Evolutionary conservation across 2,113 vertebrate species (phyloP), one percentile per base, ranked within the genome.

Genomic region (Xenus cinereus): DNA sequence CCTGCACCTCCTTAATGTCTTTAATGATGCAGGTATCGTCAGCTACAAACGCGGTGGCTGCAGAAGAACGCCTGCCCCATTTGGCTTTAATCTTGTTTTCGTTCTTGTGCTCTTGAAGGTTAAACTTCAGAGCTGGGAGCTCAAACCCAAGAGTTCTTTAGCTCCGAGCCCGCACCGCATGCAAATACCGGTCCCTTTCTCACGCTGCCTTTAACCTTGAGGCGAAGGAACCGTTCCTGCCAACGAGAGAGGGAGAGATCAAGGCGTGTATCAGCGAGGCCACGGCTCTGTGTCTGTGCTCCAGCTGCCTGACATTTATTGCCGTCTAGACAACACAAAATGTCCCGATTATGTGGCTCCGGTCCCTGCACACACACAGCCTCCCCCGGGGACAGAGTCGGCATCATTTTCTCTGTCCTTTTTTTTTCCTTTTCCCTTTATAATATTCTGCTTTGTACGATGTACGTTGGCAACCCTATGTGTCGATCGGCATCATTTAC

Each of bases 21-120:
- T 59, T 46, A 69, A 33, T 0, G 27, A 78, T 7, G 37, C 35
- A 81, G 56, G 35, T 27, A 60, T 10, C 2, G 4, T 45, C 64
- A 11, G 39, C 76, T 67, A 15, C 24, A 63, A 88, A 45, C 0
- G 4, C 53, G 16, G 46, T 0, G 0, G 54, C 87, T 66, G 83
- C 62, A 35, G 43, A 57, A 64, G 24, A 86, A 68, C 8, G 14
- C 67, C 74, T 76, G 63, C 35, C 63, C 9, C 7, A 33, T 39
- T 71, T 46, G 62, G 33, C 64, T 90, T 92, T 75, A 37, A 91
- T 85, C 89, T 86, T 91, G 66, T 89, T 95, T 92, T 87, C 80
- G 33, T 92, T 95, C 48, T 73, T 69, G 45, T 89, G 75, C 90
- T 84, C 68, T 69, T 46, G 57, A 87, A 95, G 80, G 91, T 78